phyloP scores from a whole-genome alignment of 1,140 invertebrate species.

The Thaumetopoea pityocampa region DNA sequence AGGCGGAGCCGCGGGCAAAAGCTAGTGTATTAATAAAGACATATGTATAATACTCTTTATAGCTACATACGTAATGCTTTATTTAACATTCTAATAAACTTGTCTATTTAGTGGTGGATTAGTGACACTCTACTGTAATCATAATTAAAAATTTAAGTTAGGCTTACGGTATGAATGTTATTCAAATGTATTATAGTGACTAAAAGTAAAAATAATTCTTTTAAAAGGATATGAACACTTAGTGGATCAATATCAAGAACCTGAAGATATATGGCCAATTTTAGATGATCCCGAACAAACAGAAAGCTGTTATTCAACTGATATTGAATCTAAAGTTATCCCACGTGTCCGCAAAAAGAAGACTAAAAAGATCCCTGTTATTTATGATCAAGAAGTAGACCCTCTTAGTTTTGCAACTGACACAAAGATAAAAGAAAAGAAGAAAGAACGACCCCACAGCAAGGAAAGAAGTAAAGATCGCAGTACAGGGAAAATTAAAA shows the following conservation, averaged over 20 bases:
- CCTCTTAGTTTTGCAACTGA: slow-evolving; percentile 39
- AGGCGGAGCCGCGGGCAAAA: too few relatives aligned
- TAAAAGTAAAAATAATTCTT: slow-evolving; percentile 3
- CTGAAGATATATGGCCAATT: slow-evolving; percentile 45
- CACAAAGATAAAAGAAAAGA: slow-evolving; percentile 28
- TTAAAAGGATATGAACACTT: slow-evolving; percentile 67
- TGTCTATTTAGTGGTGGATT: too few relatives aligned
- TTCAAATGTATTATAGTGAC: too few relatives aligned
- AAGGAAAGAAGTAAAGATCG: slow-evolving; percentile 39
- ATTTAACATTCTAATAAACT: too few relatives aligned
- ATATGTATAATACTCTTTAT: too few relatives aligned
- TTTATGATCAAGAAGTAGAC: slow-evolving; percentile 38
- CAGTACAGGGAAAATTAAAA: slow-evolving; percentile 24
- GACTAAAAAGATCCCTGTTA: slow-evolving; percentile 15
- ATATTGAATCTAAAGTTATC: slow-evolving; percentile 9
- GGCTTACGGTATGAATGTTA: too few relatives aligned
- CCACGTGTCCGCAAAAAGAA: slow-evolving; percentile 32
- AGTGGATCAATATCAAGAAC: slow-evolving; percentile 59
- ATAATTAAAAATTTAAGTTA: too few relatives aligned
- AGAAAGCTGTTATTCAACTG: slow-evolving; percentile 25
- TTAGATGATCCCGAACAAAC: slow-evolving; percentile 24
- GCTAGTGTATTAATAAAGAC: too few relatives aligned
- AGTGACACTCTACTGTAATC: too few relatives aligned
- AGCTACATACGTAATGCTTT: too few relatives aligned
- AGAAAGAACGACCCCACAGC: slow-evolving; percentile 39